Percentiles rank a stretch among this genome's conserved stretches.
These are phyloP conservation scores for Nysson spinosus DNA, from an alignment of 2,888 invertebrate species.

Conservation along the genomic window DNA sequence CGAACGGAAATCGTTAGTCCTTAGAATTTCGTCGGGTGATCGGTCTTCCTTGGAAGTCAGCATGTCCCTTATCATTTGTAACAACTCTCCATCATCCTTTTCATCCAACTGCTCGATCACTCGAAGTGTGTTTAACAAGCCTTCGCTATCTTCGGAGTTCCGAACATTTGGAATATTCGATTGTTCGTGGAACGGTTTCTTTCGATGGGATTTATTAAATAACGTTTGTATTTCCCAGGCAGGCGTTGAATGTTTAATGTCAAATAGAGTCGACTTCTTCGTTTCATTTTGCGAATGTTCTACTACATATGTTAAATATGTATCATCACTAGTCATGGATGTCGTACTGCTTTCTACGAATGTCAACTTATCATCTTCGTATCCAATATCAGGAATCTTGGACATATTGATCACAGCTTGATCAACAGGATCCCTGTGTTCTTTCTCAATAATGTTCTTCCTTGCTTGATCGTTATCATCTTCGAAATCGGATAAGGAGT, in stretches of 20 bases:
- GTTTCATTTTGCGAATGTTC: background rate
- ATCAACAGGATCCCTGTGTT: too few species aligned
- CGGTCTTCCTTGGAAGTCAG: background rate
- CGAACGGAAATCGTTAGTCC: background rate
- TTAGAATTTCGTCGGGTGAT: background rate
- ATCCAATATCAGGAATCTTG: too few species aligned
- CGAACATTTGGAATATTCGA: background rate
- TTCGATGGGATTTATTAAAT: background rate
- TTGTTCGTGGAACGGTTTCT: background rate
- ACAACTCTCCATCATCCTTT: constrained; percentile 23
- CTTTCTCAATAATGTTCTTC: too few species aligned
- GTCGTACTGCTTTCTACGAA: constrained; percentile 4
- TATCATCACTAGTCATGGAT: constrained; percentile 41
- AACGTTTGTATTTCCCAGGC: too few species aligned
- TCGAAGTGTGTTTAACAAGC: constrained; percentile 8
- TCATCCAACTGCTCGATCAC: constrained; percentile 21
- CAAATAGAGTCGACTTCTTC: background rate
- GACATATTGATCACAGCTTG: too few species aligned
- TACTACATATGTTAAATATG: constrained; percentile 46
- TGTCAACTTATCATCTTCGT: background rate
- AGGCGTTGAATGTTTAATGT: background rate
- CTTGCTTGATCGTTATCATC: background rate
- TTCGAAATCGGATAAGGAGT: background rate
- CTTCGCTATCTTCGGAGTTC: background rate
- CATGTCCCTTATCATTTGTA: constrained; percentile 29